phyloP scores from a whole-genome alignment of 92 coral and sea anemone species.

The Phenganax marumi region DNA sequence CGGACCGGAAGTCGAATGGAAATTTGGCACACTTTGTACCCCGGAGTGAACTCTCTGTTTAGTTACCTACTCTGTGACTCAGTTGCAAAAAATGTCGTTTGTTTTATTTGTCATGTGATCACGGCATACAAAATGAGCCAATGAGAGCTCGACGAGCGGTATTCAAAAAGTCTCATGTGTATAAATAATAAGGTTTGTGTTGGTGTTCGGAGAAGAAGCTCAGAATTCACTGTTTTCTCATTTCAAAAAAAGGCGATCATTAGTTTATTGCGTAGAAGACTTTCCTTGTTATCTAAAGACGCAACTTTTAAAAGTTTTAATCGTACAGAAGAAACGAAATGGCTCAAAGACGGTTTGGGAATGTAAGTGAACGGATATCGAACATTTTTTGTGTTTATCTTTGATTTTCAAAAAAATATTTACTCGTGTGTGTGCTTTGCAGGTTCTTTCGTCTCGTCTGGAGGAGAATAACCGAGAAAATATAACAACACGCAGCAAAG shows the following conservation, averaged over 20 bases:
- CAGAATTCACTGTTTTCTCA: not conserved
- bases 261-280: not conserved
- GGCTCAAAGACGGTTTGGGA: slow-evolving; percentile 88
- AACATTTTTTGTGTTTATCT: not conserved
- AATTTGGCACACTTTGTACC: too few relatives aligned
- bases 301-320: slow-evolving; percentile 15
- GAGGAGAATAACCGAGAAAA: slow-evolving; percentile 39
- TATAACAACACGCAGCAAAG: slow-evolving; percentile 15
- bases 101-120: not conserved
- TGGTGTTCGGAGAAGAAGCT: not conserved
- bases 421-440: not conserved
- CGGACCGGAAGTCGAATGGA: too few relatives aligned
- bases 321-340: slow-evolving; percentile 27
- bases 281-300: slow-evolving; percentile 15
- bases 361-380: slow-evolving; percentile 60
- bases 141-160: slow-evolving; percentile 82
- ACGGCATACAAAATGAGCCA: slow-evolving; percentile 54
- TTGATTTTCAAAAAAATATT: not conserved
- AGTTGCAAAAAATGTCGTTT: not conserved
- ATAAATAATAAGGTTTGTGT: slow-evolving; percentile 56
- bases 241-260: slow-evolving; percentile 7
- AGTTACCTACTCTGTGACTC: not conserved
- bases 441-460: slow-evolving; percentile 29
- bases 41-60: too few relatives aligned
- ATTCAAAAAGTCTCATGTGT: slow-evolving; percentile 74